Conservation (phyloP, 2,888 invertebrate genomes). For the Dryobota labecula region DNA sequence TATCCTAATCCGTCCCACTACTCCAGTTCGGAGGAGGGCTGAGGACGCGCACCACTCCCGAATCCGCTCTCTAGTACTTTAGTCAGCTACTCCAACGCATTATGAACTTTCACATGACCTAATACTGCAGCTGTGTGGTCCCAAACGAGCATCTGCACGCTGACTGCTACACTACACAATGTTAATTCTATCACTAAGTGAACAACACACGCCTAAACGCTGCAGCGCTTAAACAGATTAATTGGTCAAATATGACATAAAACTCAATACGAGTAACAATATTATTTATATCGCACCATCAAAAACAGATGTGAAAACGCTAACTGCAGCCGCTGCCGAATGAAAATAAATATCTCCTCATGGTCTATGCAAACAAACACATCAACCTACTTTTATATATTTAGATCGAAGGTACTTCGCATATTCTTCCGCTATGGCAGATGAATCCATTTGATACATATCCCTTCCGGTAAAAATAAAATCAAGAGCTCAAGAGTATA, state of each 20-base stretch:
- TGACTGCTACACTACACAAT: constrained; percentile 39
- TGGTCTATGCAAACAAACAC: constrained; percentile 80
- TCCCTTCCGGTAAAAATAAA: constrained; percentile 41
- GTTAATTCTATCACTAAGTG: constrained; percentile 47
- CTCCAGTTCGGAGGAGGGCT: constrained; percentile 83
- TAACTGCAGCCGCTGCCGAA: constrained; percentile 75
- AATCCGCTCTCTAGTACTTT: constrained; percentile 64
- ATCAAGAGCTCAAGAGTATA: constrained; percentile 49
- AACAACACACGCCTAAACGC: constrained; percentile 33
- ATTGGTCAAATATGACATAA: constrained; percentile 62
- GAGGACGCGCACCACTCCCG: constrained; percentile 51
- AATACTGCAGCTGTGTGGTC: constrained; percentile 74
- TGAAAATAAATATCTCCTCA: constrained; percentile 85
- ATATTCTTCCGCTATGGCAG: constrained; percentile 68
- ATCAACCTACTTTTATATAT: constrained; percentile 82
- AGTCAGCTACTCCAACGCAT: constrained; percentile 66
- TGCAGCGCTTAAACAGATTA: constrained; percentile 44
- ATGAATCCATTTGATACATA: constrained; percentile 60
- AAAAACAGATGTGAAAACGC: constrained; percentile 73
- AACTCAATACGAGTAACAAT: constrained; percentile 66
- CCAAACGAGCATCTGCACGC: constrained; percentile 65
- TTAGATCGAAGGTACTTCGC: constrained; percentile 72
- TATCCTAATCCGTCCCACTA: constrained; percentile 90
- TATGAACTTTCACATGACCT: constrained; percentile 80
- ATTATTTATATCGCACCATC: constrained; percentile 66